Percentiles rank a stretch among this genome's conserved stretches.
Evolutionary conservation across 2,888 invertebrate species (phyloP).

Genomic region (Agapostemon virescens): DNA sequence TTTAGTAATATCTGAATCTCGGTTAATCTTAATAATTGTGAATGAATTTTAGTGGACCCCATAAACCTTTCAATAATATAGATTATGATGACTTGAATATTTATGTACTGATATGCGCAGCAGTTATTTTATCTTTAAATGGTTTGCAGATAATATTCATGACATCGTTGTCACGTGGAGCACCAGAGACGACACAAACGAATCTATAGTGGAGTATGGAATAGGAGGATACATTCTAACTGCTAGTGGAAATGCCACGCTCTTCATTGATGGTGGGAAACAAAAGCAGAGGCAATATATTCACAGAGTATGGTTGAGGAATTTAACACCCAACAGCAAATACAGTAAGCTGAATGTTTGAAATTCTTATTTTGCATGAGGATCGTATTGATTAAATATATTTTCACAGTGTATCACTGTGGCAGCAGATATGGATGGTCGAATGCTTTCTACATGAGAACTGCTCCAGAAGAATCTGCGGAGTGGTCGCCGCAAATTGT

Average conservation of each 20-base stretch:
- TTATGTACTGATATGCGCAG: not conserved
- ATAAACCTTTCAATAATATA: not conserved
- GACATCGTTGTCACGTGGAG: slow-evolving; percentile 92
- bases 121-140: not conserved
- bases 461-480: slow-evolving; percentile 84
- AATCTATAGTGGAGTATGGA: slow-evolving; percentile 89
- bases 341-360: slow-evolving; percentile 82
- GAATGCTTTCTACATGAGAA: slow-evolving; percentile 87
- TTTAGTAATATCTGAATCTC: not conserved
- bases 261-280: slow-evolving; percentile 89
- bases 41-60: not conserved
- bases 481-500: slow-evolving; percentile 91
- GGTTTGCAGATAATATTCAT: slow-evolving; percentile 82
- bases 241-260: slow-evolving; percentile 83
- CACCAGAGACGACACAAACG: slow-evolving; percentile 86
- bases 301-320: slow-evolving; percentile 86
- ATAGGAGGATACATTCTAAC: slow-evolving; percentile 82
- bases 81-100: not conserved
- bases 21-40: no score
- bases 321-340: slow-evolving; percentile 84
- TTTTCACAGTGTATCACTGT: slow-evolving; percentile 87
- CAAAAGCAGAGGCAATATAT: slow-evolving; percentile 86
- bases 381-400: slow-evolving; percentile 21
- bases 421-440: slow-evolving; percentile 93
- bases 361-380: not conserved